phyloP scores from a whole-genome alignment of 1,140 invertebrate genomes.

The Cephus cinctus region DNA sequence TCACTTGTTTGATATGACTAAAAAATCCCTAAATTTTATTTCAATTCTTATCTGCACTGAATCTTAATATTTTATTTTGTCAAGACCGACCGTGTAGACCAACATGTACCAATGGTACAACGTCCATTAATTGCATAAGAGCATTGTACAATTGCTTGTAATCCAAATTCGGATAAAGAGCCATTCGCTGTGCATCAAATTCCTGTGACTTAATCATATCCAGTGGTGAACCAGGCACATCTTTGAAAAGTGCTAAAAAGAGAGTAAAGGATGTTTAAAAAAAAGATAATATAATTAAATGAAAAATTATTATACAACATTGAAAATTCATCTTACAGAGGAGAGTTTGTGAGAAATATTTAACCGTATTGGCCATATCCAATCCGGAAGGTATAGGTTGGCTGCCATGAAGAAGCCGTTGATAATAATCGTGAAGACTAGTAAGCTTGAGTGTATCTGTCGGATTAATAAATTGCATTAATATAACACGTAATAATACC shows the following conservation, averaged over 20 bases:
- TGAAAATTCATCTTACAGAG: too few relatives aligned
- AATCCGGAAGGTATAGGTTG: conserved; percentile 89
- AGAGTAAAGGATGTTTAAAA: conserved; percentile 10
- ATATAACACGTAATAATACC: conserved; percentile 12
- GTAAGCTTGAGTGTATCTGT: conserved; percentile 96
- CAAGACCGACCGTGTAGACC: conserved; percentile 75
- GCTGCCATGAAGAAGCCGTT: conserved; percentile 86
- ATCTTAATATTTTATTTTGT: too few relatives aligned
- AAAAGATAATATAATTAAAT: conserved; percentile 17
- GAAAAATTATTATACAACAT: conserved; percentile 35
- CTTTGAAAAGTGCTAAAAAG: conserved; percentile 84
- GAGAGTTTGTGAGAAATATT: conserved; percentile 96
- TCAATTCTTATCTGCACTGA: too few relatives aligned
- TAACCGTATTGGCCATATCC: conserved; percentile 96
- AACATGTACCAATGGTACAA: conserved; percentile 79
- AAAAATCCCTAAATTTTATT: too few relatives aligned
- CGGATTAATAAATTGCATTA: conserved; percentile 37
- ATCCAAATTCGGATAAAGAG: conserved; percentile 91
- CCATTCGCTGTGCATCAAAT: conserved; percentile 81
- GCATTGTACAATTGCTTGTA: conserved; percentile 91
- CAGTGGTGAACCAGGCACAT: conserved; percentile 87
- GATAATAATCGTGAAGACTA: conserved; percentile 94
- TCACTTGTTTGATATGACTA: too few relatives aligned
- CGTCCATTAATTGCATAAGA: conserved; percentile 76
- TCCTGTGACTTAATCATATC: conserved; percentile 85